A percentile compares a stretch with the other conserved stretches of the same genome.
Evolutionary conservation across 64 coral and sea anemone genomes (phyloP).

Genomic region (Platygyra sinensis): DNA sequence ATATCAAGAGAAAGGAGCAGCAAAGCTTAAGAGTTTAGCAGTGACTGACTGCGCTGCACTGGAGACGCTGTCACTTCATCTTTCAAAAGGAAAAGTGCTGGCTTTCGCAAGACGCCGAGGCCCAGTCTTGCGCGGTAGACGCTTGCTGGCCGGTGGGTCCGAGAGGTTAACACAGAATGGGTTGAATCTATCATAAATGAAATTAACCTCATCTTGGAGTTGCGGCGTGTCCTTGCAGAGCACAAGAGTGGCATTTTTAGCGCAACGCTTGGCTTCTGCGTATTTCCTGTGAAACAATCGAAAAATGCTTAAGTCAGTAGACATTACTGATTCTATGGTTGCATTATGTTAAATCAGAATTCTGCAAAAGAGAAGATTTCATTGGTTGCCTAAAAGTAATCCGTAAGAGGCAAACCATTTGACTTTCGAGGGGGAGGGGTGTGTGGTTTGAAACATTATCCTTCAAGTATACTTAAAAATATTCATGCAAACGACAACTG

Average conservation of each 20-base stretch:
- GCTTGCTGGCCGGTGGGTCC: background rate
- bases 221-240: background rate
- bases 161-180: background rate
- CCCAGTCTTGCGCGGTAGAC: background rate
- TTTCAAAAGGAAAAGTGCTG: too few relatives aligned
- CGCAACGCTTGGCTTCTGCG: background rate
- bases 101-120: background rate
- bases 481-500: too few relatives aligned
- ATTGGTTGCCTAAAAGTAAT: too few relatives aligned
- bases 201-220: background rate
- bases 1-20: background rate
- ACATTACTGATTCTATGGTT: too few relatives aligned
- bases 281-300: background rate
- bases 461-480: too few relatives aligned
- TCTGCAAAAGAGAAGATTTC: too few relatives aligned
- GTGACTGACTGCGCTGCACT: background rate
- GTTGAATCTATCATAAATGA: slow-evolving; percentile 16
- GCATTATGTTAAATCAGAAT: background rate
- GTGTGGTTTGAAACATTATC: too few relatives aligned
- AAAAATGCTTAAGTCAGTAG: background rate
- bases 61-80: background rate
- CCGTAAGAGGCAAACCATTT: too few relatives aligned
- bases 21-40: background rate
- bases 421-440: too few relatives aligned
- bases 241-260: background rate